phyloP scores from a whole-genome alignment of 1,140 invertebrate genomes.

The Rhyacophila brunnea region DNA sequence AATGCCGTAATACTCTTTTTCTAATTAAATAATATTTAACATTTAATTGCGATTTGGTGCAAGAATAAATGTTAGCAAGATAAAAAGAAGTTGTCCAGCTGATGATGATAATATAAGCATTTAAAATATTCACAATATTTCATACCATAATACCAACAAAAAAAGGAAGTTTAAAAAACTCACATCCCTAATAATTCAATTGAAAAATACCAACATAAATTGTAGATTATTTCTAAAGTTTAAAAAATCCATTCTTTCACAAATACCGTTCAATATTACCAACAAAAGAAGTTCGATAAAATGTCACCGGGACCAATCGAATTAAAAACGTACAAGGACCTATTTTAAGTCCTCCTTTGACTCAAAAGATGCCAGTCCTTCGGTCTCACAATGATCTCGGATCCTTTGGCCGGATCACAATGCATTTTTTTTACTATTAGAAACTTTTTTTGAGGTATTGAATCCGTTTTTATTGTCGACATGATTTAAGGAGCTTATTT shows the following conservation, averaged over 20 bases:
- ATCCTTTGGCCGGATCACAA: constrained; percentile 11
- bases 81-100: too few relatives aligned
- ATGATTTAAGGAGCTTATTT: constrained; percentile 35
- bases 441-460: constrained; percentile 26
- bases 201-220: not conserved
- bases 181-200: not conserved
- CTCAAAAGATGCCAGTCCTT: constrained; percentile 5
- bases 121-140: not conserved
- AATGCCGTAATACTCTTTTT: too few relatives aligned
- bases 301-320: constrained; percentile 33
- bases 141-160: not conserved
- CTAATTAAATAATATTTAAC: too few relatives aligned
- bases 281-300: constrained; percentile 25
- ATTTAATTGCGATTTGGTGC: too few relatives aligned
- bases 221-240: not conserved
- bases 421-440: constrained; percentile 26
- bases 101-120: too few relatives aligned
- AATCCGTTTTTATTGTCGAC: constrained; percentile 25
- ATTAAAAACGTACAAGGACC: constrained; percentile 27
- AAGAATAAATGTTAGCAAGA: too few relatives aligned
- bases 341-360: constrained; percentile 9
- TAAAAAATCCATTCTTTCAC: constrained; percentile 5
- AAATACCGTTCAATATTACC: constrained; percentile 11
- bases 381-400: constrained; percentile 9
- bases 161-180: not conserved